These are phyloP conservation scores for Alaudala cheleensis DNA, from an alignment of 2,113 vertebrate genomes.

Conservation along the genomic window DNA sequence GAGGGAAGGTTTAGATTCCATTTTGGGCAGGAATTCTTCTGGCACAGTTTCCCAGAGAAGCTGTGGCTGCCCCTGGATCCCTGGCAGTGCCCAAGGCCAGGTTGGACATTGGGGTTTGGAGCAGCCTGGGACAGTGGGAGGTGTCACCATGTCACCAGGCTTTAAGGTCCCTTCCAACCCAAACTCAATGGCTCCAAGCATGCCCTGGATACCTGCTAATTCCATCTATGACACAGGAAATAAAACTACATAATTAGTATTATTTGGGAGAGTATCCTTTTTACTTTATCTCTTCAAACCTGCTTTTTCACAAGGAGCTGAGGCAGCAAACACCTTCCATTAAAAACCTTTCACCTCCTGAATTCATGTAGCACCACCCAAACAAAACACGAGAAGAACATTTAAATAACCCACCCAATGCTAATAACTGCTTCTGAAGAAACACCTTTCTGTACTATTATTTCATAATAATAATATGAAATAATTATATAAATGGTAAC, in stretches of 20 bases:
- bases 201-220: neutral
- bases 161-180: neutral
- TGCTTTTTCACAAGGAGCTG: neutral
- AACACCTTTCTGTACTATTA: neutral
- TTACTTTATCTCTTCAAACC: neutral
- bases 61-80: neutral
- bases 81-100: neutral
- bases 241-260: neutral
- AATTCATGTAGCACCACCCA: neutral
- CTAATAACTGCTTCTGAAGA: neutral
- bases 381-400: neutral
- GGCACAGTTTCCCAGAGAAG: rapidly evolving
- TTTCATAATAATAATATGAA: neutral
- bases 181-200: neutral
- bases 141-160: neutral
- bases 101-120: rapidly evolving
- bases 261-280: neutral
- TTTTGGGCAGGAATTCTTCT: neutral
- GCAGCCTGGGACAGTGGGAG: neutral
- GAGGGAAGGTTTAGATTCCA: neutral
- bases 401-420: neutral
- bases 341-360: neutral
- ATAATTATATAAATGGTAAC: too few relatives aligned
- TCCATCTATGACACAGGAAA: rapidly evolving
- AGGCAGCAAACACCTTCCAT: rapidly evolving